Base-by-base conservation (phyloP, 2,797 vertebrate species). In the Lepilemur septentrionalis region DNA sequence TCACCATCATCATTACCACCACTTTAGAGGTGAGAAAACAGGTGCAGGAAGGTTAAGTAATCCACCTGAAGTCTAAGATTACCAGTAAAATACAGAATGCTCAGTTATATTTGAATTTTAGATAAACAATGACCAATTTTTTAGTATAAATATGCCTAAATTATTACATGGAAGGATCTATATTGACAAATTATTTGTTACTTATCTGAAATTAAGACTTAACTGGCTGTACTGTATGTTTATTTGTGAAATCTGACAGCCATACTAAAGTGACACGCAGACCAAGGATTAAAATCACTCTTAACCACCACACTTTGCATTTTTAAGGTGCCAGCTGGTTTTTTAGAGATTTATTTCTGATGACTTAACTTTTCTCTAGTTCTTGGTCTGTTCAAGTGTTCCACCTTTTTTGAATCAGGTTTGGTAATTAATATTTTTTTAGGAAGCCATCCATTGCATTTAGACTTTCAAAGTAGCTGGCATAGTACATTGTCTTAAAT, bases 181-280 rank as follows among this genome's bases (percentile, higher is more conserved):
- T 67, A 90, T 30, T 84, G 28, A 57, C 87, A 59, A 69, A 46
- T 59, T 90, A 85, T 79, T 91, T 80, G 48, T 55, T 76, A 50
- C 69, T 89, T 94, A 80, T 91, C 50, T 95, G 65, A 89, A 72
- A 83, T 65, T 89, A 46, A 78, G 57, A 83, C 93, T 89, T 89
- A 82, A 57, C 43, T 91, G 8, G 4, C 8, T 43, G 9, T 35
- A 8, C 22, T 72, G 59, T 69, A 41, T 67, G 86, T 93, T 95
- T 75, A 18, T 84, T 92, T 46, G 13, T 43, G 75, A 78, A 92
- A 85, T 90, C 69, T 67, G 52, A 38, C 55, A 90, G 41, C 57
- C 13, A 7, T 23, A 30, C 13, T 63, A 23, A 38, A 63, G 72
- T 82, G 32, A 59, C 2, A 83, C 25, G 22, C 30, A 41, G 32